phyloP scores from a whole-genome alignment of 2,797 vertebrate species.

The Silurus aristotelis region DNA sequence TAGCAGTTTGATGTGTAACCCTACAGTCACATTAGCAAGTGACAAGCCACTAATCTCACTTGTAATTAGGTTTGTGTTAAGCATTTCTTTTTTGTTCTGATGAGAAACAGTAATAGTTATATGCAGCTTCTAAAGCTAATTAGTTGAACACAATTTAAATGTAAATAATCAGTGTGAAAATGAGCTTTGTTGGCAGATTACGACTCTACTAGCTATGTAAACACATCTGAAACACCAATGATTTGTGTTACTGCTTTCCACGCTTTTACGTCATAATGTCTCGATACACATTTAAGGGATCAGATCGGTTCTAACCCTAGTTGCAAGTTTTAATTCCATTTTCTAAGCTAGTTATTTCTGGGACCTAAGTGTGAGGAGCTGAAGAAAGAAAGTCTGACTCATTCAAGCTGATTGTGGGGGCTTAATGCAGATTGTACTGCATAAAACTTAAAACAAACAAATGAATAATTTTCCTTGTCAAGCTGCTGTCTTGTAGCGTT shows the following conservation, averaged over 20 bases:
- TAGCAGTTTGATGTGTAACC: neutral
- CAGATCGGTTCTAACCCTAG: neutral
- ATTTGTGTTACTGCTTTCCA: neutral
- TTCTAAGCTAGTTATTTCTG: neutral
- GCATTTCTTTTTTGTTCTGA: neutral
- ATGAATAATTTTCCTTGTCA: neutral
- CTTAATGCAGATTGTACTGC: no score
- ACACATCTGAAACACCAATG: neutral
- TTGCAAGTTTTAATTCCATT: neutral
- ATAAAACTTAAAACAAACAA: neutral
- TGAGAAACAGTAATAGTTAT: neutral
- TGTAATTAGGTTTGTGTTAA: neutral
- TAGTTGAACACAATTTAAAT: neutral
- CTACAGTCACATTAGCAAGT: neutral
- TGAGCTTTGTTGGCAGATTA: neutral
- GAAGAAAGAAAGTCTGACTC: neutral
- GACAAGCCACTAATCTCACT: neutral
- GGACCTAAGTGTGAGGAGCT: neutral
- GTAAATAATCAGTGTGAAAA: neutral
- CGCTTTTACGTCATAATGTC: neutral
- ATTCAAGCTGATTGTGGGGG: neutral
- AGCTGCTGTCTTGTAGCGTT: neutral
- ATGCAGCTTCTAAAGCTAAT: neutral
- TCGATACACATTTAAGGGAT: neutral
- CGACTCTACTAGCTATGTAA: neutral